phyloP scores from a whole-genome alignment of 1,140 invertebrate species.

The Sitophilus oryzae region DNA sequence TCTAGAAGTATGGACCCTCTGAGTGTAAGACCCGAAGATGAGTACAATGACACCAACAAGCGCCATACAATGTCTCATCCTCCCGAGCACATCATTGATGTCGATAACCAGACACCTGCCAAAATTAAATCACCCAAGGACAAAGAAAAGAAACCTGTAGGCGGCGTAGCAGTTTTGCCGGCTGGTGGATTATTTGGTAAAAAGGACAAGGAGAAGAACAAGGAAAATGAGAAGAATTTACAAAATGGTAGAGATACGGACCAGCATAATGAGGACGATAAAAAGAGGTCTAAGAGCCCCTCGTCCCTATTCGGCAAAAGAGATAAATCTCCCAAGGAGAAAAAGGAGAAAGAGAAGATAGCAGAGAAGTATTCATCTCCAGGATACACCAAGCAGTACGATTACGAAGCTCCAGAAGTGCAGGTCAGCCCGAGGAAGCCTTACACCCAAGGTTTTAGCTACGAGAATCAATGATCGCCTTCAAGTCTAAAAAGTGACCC shows the following conservation, averaged over 20 bases:
- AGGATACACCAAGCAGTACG: constrained; percentile 54
- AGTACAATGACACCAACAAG: constrained; percentile 66
- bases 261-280: constrained; percentile 48
- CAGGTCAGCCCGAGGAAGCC: constrained; percentile 58
- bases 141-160: constrained; percentile 72
- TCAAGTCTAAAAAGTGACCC: constrained; percentile 47
- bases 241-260: constrained; percentile 53
- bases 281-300: constrained; percentile 41
- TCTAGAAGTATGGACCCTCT: constrained; percentile 75
- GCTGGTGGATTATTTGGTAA: constrained; percentile 55
- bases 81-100: constrained; percentile 63
- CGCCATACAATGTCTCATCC: constrained; percentile 81
- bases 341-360: constrained; percentile 39
- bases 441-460: constrained; percentile 64
- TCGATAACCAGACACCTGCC: constrained; percentile 51
- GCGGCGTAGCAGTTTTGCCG: constrained; percentile 79
- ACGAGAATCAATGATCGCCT: constrained; percentile 61
- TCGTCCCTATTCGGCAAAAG: too few relatives aligned
- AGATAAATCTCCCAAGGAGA: constrained; percentile 42
- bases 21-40: constrained; percentile 37
- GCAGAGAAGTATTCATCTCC: constrained; percentile 44
- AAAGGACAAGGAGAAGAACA: constrained; percentile 50
- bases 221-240: constrained; percentile 44
- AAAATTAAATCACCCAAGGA: constrained; percentile 52
- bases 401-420: constrained; percentile 49